Percentiles rank a stretch among this genome's conserved stretches.
Evolutionary conservation across 1,140 invertebrate genomes (phyloP).

Genomic region (Apis cerana): DNA sequence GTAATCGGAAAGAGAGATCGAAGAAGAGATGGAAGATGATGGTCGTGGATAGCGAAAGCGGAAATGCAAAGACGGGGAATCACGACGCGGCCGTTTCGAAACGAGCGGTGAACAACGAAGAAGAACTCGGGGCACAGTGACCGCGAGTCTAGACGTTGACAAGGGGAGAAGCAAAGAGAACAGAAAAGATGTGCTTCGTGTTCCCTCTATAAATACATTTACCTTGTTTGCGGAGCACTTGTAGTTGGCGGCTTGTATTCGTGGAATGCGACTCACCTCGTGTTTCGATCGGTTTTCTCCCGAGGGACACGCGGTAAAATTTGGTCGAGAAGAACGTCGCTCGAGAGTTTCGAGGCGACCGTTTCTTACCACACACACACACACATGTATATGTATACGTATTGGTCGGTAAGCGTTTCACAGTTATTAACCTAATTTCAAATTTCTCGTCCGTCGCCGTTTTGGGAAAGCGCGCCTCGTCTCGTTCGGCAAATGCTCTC

Average conservation of each 20-base stretch:
- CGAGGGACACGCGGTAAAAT: constrained; percentile 52
- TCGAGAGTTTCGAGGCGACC: constrained; percentile 13
- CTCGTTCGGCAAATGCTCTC: neutral
- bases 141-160: constrained; percentile 69
- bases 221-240: constrained; percentile 80
- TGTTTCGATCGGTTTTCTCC: constrained; percentile 66
- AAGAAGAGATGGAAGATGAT: no score
- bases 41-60: constrained; percentile 1
- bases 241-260: constrained; percentile 69
- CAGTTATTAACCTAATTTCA: constrained; percentile 33
- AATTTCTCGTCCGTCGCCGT: neutral
- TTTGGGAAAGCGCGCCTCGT: neutral
- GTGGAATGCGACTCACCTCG: constrained; percentile 67
- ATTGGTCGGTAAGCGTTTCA: neutral
- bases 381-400: no score
- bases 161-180: constrained; percentile 72
- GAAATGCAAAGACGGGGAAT: constrained; percentile 22
- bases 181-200: constrained; percentile 68
- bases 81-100: neutral
- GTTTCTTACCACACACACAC: constrained; percentile 9
- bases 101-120: constrained; percentile 47
- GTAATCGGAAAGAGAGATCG: no score
- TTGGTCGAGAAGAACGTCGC: constrained; percentile 42
- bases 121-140: constrained; percentile 42
- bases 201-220: constrained; percentile 80